Base-by-base conservation (phyloP, 2,113 vertebrate genomes). In the Gymnogyps californianus region DNA sequence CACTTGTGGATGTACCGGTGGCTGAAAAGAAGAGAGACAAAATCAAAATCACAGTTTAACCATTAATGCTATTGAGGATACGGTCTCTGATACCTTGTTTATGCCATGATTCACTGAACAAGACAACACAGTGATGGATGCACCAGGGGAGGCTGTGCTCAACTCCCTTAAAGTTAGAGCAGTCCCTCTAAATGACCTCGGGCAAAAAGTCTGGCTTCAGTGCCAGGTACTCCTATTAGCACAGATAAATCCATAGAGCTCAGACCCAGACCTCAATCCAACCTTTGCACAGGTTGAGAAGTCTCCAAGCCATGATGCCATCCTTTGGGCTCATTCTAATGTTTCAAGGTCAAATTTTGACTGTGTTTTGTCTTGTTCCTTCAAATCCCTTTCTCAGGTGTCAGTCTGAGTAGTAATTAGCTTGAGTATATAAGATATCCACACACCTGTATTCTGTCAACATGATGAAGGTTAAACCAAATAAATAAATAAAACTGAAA, bases 291-390 rank as follows among this genome's bases (percentile, higher is more conserved):
- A 58, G 18, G 36, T 4, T 58, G 62, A 79, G 62, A 69, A 79
- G 29, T 32, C 84, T 66, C 83, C 52, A 49, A 93, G n/a, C 44
- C 29, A 38, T 3, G 2, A 65, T 87, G 24, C 74, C 59, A 54
- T 44, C 26, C 32, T 77, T 82, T 65, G 70, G 46, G 62, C 22
- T 83, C 1, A 9, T 46, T 83, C 78, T 88, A 58, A 29, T 44
- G 31, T 83, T 96, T 78, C 79, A 86, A 91, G 87, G 78, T 77
- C 81, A 96, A 58, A 54, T 94, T 94, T 66, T 83, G 49, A 46
- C 87, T 57, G 28, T 83, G 69, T 88, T 93, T 95, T 88, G 74
- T 72, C 85, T 90, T 94, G 75, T 62, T 90, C 51, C 62, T 88
- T 89, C 91, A 86, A 88, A 93, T 74, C 82, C 54, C 78, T 72